Conservation (phyloP, 2,888 invertebrate species). For the Sympetrum striolatum region DNA sequence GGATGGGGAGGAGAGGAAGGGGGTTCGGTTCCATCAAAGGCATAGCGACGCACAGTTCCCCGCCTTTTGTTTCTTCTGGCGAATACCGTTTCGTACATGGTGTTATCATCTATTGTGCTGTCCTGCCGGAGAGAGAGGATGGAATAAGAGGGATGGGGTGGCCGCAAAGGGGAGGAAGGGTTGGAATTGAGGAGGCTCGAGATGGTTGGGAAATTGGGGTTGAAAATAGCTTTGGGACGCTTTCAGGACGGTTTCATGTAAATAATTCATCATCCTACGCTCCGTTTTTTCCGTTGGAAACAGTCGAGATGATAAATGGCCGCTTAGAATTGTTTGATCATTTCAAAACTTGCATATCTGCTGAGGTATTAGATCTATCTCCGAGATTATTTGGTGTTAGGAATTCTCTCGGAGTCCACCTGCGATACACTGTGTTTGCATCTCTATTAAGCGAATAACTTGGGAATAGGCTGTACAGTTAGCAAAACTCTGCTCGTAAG, state of each 20-base stretch:
- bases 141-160: not conserved
- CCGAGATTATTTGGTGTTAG: no score
- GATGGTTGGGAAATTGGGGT: not conserved
- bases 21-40: constrained; percentile 37
- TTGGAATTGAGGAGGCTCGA: not conserved
- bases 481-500: no score
- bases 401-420: no score
- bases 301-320: no score
- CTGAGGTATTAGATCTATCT: no score
- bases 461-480: no score
- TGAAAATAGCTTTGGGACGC: not conserved
- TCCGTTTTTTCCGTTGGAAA: no score
- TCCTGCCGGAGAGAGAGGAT: constrained; percentile 12
- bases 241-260: not conserved
- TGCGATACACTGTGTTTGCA: no score
- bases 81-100: constrained; percentile 31
- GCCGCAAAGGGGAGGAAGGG: not conserved
- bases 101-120: constrained; percentile 48
- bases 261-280: not conserved
- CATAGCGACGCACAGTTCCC: constrained; percentile 7
- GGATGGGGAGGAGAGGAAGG: not conserved
- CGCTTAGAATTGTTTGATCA: no score
- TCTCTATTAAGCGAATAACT: no score
- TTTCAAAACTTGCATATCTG: no score
- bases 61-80: constrained; percentile 26